These are phyloP conservation scores for Cephus nigrinus DNA, from an alignment of 2,888 invertebrate genomes.

Conservation along the genomic window DNA sequence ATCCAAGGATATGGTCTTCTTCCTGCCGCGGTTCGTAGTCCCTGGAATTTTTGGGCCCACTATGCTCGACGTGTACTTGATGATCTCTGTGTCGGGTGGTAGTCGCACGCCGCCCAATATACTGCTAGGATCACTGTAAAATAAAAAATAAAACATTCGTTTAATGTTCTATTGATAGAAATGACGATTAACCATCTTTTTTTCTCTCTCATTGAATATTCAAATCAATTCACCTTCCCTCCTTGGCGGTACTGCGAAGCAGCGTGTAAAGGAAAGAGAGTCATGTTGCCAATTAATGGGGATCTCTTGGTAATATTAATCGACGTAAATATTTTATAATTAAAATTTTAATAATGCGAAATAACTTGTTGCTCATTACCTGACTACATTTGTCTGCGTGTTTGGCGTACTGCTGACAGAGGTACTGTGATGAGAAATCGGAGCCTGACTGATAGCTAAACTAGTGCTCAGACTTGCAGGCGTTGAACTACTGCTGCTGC, in stretches of 20 bases:
- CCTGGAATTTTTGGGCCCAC: slow-evolving; percentile 88
- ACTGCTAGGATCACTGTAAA: slow-evolving; percentile 81
- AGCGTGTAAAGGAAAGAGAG: slow-evolving; percentile 35
- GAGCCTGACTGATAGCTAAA: slow-evolving; percentile 39
- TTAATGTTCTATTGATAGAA: background rate
- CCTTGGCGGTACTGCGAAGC: slow-evolving; percentile 56
- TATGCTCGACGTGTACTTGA: slow-evolving; percentile 89
- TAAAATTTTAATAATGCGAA: background rate
- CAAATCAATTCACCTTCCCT: slow-evolving; percentile 58
- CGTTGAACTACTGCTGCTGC: slow-evolving; percentile 24
- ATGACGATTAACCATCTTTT: background rate
- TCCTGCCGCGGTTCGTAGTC: slow-evolving; percentile 85
- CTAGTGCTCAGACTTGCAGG: slow-evolving; percentile 49
- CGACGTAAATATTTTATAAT: background rate
- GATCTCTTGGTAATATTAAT: background rate
- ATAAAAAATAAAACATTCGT: background rate
- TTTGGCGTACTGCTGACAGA: slow-evolving; percentile 53
- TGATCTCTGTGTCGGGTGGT: slow-evolving; percentile 90
- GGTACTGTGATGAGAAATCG: slow-evolving; percentile 37
- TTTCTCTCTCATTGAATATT: background rate
- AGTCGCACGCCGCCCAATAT: slow-evolving; percentile 85
- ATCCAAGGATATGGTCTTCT: slow-evolving; percentile 89
- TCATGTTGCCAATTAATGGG: background rate
- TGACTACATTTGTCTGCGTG: slow-evolving; percentile 62
- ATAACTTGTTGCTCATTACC: slow-evolving; percentile 39